Base-by-base conservation (phyloP, 2,113 vertebrate genomes). In the Tringa solitaria region DNA sequence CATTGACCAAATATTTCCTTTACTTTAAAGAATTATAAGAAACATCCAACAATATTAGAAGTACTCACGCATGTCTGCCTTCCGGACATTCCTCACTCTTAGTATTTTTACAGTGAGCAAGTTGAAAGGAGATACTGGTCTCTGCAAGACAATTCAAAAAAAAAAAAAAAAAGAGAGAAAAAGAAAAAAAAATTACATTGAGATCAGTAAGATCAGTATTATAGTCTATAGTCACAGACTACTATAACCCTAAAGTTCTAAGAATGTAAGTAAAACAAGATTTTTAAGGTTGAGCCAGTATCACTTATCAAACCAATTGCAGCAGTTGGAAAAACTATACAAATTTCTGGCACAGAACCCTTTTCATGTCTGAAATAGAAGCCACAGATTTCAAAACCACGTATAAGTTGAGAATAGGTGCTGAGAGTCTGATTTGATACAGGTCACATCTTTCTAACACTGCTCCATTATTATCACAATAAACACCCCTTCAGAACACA, bases 21-120 rank as follows among this genome's bases (percentile, higher is more conserved):
- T 56, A 12, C 12, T 35, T 63, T 33, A 26, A 93, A 78, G 51
- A 41, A 28, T 15, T 53, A 1, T 9, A 50, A 57, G 12, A 72
- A 65, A 27, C 20, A 56, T 50, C 9, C 32, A 53, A 45, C 7
- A 85, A 37, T 1, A 51, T 27, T 2, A 92, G 48, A 92, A 51
- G 39, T 97, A 97, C 97, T 97, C 75, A 97, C 97, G 20, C 3
- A 94, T n/a, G 35, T 97, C 97, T 89, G 97, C 92, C 68, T 97
- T 97, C 85, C 96, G 92, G 80, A 7, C 95, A 48, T 97, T 97
- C 84, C 60, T 97, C 85, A 97, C 59, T 87, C 94, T 85, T 14
- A 97, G 20, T 59, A 97, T 57, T 96, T 96, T 96, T 59, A 97
- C 96, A 69, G 96, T 97, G 41, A 97, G 96, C 41, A 97, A 94